Conservation (phyloP, 2,797 vertebrate species). For the Cottoperca gobio region DNA sequence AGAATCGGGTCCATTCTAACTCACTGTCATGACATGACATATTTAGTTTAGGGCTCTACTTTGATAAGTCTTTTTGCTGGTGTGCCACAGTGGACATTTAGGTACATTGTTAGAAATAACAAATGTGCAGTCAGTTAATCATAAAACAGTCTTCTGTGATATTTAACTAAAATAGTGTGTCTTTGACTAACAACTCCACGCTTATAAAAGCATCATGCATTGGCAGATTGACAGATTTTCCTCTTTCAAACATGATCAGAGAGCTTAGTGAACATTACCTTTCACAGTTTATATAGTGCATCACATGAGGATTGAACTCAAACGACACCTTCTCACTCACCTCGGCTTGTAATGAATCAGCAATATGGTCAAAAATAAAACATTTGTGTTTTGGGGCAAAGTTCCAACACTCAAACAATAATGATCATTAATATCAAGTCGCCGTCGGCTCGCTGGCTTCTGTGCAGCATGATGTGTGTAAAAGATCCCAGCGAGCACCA, state of each 20-base stretch:
- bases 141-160: not conserved
- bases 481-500: not conserved
- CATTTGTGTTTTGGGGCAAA: not conserved
- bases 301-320: not conserved
- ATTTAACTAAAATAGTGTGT: not conserved
- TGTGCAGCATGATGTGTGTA: not conserved
- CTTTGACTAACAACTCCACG: not conserved
- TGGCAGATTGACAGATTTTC: not conserved
- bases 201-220: slow-evolving; percentile 7
- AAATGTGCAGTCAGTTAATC: not conserved
- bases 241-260: slow-evolving; percentile 2
- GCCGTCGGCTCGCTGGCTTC: not conserved
- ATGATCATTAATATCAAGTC: not conserved
- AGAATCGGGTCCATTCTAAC: not conserved
- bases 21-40: not conserved
- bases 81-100: not conserved
- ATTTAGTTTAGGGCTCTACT: not conserved
- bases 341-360: not conserved
- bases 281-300: not conserved
- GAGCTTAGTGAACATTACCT: not conserved
- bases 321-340: slow-evolving; percentile 4
- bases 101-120: not conserved
- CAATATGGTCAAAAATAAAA: not conserved
- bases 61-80: not conserved
- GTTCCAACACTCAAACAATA: not conserved